Base-by-base conservation (phyloP, 2,113 vertebrate genomes). In the Tragelaphus strepsiceros region DNA sequence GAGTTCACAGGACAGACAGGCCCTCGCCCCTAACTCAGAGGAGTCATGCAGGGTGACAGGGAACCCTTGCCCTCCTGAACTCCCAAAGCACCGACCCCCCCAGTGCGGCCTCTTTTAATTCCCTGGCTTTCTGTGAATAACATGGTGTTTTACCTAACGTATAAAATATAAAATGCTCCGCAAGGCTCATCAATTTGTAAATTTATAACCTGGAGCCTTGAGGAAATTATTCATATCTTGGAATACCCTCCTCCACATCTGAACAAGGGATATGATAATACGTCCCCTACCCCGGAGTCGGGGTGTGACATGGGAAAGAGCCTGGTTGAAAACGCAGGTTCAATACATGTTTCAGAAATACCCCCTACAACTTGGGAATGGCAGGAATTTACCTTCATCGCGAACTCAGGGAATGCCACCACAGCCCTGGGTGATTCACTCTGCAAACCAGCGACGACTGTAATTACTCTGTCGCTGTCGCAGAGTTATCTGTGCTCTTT, bases 371-470 rank as follows among this genome's bases (percentile, higher is more conserved):
- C 35, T 84, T 21, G 35, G 22, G 30, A 88, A 77, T 43, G 61
- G 15, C 49, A 49, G 54, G 64, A 61, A 17, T 84, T 59, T 5
- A 61, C 88, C 77, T 89, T 80, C 61, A n/a, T 0, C 2, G 14
- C 9, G 28, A 92, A 61, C 30, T 32, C 62, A 26, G 1, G 24
- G 84, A 84, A 80, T 14, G 13, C 32, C 46, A 82, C 46, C 51
- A 39, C 0, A 39, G 82, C 64, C 39, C 26, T 1, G 13, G 24
- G 49, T 51, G 21, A 96, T 94, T 97, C 97, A 96, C 54, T 96
- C 7, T 61, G 58, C 96, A 91, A 98, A 97, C 98, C 94, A 96
- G 95, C 91, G 87, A 43, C 0, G 7, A 93, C 88, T 95, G 82
- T 93, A 95, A 97, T 32, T 88, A 89, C 4, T 2, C 74, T 7